These are phyloP conservation scores for Drosophila leontia DNA, from an alignment of 1,140 invertebrate genomes.

Conservation along the genomic window DNA sequence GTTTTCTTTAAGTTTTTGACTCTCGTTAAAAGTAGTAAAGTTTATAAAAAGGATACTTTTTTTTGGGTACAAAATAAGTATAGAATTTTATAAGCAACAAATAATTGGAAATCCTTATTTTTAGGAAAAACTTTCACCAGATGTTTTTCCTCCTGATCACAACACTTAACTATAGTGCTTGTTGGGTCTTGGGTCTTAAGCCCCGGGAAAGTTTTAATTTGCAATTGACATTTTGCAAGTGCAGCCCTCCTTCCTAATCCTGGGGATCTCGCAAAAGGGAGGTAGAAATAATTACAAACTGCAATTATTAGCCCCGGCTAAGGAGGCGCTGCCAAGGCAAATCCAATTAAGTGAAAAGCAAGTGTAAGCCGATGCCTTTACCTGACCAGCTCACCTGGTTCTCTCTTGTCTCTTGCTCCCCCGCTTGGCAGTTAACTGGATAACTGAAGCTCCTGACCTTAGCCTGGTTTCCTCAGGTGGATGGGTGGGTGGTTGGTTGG, in stretches of 20 bases:
- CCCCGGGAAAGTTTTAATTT: conserved; percentile 38
- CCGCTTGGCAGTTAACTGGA: conserved; percentile 48
- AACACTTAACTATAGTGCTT: background rate
- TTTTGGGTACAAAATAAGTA: background rate
- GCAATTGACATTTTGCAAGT: conserved; percentile 58
- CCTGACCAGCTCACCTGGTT: conserved; percentile 27
- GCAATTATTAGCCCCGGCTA: conserved; percentile 74
- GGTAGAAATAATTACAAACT: conserved; percentile 77
- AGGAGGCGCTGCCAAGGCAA: conserved; percentile 59
- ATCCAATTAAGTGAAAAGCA: conserved; percentile 83
- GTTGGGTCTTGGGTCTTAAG: conserved; percentile 9
- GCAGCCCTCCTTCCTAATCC: conserved; percentile 19
- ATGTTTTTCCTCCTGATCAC: background rate
- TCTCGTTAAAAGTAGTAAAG: background rate
- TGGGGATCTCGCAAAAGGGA: conserved; percentile 3
- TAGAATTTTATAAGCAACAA: background rate
- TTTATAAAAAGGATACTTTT: background rate
- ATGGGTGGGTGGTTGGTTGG: background rate
- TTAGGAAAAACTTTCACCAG: too few relatives aligned
- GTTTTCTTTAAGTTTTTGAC: conserved; percentile 18
- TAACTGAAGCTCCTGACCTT: conserved; percentile 42
- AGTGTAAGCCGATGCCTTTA: conserved; percentile 76
- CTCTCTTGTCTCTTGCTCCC: background rate
- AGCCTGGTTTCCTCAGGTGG: conserved; percentile 7
- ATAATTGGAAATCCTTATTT: background rate